Evolutionary conservation across 1,140 invertebrate species (phyloP).

Genomic region (Heliconius eleuchia): DNA sequence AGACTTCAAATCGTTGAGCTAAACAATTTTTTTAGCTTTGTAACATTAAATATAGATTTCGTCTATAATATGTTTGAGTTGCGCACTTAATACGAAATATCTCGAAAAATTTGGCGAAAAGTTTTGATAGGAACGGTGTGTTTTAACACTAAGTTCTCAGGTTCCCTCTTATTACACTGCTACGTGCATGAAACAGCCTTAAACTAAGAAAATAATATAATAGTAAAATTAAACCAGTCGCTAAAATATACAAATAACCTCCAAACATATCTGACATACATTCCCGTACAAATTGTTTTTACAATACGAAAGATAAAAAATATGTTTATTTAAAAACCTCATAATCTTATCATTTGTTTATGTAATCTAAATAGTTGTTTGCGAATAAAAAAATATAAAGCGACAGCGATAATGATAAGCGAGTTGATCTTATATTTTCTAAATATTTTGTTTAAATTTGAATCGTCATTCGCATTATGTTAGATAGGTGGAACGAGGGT

Average conservation of each 20-base stretch:
- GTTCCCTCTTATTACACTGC: no score
- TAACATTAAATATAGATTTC: no score
- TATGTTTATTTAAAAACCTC: constrained; percentile 36
- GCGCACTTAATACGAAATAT: no score
- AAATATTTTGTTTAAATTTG: background rate
- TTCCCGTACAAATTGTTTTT: constrained; percentile 29
- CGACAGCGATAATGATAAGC: constrained; percentile 21
- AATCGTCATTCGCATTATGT: no score
- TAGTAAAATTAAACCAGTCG: background rate
- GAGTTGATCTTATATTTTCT: constrained; percentile 5
- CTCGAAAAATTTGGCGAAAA: no score
- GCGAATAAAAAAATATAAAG: constrained; percentile 36
- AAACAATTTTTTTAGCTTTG: no score
- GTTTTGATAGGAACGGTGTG: no score
- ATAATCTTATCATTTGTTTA: constrained; percentile 36
- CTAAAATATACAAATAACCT: constrained; percentile 9
- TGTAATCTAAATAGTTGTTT: constrained; percentile 39
- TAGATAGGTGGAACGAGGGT: no score
- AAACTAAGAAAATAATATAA: background rate
- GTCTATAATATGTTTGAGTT: no score
- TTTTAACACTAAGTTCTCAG: no score
- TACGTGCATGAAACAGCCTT: background rate
- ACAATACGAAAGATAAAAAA: constrained; percentile 28
- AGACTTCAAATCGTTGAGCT: no score
- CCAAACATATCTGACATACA: constrained; percentile 24